phyloP scores from a whole-genome alignment of 2,888 invertebrate species.

The Drosophila koepferae region DNA sequence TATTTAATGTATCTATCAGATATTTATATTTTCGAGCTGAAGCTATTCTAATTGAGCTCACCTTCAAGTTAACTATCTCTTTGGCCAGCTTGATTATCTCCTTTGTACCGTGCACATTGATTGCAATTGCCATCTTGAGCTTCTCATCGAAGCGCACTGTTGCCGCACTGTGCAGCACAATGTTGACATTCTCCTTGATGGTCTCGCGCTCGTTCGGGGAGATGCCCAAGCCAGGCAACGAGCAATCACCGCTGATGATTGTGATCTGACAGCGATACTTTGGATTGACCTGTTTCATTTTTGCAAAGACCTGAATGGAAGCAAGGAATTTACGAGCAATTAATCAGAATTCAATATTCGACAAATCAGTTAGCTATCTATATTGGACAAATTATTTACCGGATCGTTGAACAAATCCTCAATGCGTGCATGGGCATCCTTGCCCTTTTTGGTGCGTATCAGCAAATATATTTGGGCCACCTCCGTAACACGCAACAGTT shows the following conservation, averaged over 20 bases:
- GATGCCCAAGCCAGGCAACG: constrained; percentile 84
- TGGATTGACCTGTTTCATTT: constrained; percentile 78
- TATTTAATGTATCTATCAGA: background rate
- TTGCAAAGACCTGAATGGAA: constrained; percentile 73
- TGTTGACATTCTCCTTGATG: constrained; percentile 85
- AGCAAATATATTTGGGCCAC: constrained; percentile 87
- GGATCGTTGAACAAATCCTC: constrained; percentile 90
- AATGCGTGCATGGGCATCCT: constrained; percentile 89
- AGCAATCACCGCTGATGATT: constrained; percentile 85
- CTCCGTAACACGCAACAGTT: constrained; percentile 87
- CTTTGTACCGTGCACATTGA: constrained; percentile 90
- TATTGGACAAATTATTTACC: constrained; percentile 83
- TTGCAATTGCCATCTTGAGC: constrained; percentile 89
- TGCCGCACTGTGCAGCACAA: constrained; percentile 95
- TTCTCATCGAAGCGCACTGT: constrained; percentile 93
- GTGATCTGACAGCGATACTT: constrained; percentile 84
- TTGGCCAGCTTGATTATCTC: constrained; percentile 88
- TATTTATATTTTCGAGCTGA: background rate
- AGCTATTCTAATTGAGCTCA: constrained; percentile 68
- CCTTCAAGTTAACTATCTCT: constrained; percentile 88
- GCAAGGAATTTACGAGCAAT: background rate
- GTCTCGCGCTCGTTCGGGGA: constrained; percentile 82
- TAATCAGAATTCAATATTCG: background rate
- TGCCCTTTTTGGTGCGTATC: constrained; percentile 88
- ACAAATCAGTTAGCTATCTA: background rate